phyloP scores from a whole-genome alignment of 2,113 vertebrate species.

The Indicator maculatus region DNA sequence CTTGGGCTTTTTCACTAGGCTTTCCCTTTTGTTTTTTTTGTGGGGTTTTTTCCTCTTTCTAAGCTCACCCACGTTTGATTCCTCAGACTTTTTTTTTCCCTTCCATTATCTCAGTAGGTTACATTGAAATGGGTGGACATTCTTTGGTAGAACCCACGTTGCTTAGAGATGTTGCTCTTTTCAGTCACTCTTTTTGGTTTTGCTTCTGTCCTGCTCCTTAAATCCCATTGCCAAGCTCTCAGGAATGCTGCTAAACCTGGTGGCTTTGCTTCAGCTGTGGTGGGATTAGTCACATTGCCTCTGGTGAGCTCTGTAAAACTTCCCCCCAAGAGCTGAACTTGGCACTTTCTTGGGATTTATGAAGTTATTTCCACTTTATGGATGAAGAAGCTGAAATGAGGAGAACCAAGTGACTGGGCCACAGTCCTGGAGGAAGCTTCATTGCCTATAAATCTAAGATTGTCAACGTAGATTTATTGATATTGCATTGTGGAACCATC shows the following conservation, averaged over 20 bases:
- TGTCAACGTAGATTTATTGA: no score
- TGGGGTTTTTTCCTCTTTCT: no score
- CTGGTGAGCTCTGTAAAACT: no score
- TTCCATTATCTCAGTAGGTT: not conserved
- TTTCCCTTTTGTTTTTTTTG: not conserved
- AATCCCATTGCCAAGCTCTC: not conserved
- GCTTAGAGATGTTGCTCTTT: not conserved
- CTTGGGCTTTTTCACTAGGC: not conserved
- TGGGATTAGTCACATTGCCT: accelerated
- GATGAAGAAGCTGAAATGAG: not conserved
- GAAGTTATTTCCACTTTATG: not conserved
- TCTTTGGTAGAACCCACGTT: not conserved
- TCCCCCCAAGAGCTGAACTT: not conserved
- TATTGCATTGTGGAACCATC: accelerated
- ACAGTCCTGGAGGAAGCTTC: not conserved
- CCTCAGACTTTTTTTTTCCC: not conserved
- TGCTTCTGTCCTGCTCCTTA: not conserved
- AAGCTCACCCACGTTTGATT: not conserved
- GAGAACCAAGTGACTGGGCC: not conserved
- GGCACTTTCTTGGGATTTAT: not conserved
- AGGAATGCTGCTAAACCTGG: not conserved
- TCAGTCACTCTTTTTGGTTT: not conserved
- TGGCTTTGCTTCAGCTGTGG: not conserved
- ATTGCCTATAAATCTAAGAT: not conserved
- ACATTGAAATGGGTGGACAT: accelerated